Conservation (phyloP, 2,888 invertebrate species). For the Gasteruption jaculator region DNA sequence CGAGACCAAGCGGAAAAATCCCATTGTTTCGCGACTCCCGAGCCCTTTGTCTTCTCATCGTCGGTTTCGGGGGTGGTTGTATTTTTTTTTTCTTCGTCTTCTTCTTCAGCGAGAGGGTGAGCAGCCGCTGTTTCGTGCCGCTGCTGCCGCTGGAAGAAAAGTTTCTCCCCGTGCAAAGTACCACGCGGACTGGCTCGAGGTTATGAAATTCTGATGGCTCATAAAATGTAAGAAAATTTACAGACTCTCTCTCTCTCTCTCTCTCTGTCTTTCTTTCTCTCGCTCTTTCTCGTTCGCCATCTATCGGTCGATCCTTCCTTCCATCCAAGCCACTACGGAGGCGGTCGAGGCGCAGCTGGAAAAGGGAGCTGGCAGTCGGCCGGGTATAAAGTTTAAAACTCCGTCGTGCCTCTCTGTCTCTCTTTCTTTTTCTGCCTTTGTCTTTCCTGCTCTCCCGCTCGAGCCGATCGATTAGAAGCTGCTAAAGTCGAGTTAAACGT, state of each 20-base stretch:
- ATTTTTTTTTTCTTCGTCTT: not conserved
- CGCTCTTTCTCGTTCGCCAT: slow-evolving; percentile 19
- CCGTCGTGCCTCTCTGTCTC: too few relatives aligned
- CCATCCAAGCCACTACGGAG: slow-evolving; percentile 12
- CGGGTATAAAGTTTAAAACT: slow-evolving; percentile 45
- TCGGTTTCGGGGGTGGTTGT: not conserved
- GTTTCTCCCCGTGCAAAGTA: slow-evolving; percentile 52
- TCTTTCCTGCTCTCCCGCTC: too few relatives aligned
- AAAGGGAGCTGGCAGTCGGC: slow-evolving; percentile 24
- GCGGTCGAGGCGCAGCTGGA: slow-evolving; percentile 1
- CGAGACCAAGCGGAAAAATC: not conserved
- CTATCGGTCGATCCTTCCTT: slow-evolving; percentile 13
- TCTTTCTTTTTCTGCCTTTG: too few relatives aligned
- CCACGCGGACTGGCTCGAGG: slow-evolving; percentile 52
- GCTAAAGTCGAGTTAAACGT: too few relatives aligned
- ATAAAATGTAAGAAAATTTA: slow-evolving; percentile 54
- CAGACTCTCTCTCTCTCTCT: slow-evolving; percentile 44
- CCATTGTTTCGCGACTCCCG: too few relatives aligned
- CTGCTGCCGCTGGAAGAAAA: too few relatives aligned
- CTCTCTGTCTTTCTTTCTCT: slow-evolving; percentile 24
- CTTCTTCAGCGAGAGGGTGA: slow-evolving; percentile 13
- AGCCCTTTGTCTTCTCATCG: not conserved
- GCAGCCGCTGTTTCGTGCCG: slow-evolving; percentile 27
- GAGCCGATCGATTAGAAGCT: slow-evolving; percentile 45
- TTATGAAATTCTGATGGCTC: slow-evolving; percentile 54